A percentile compares a stretch with the other conserved stretches of the same genome.
Conservation (phyloP, 2,888 invertebrate species). For the Philhelius pedissequus region DNA sequence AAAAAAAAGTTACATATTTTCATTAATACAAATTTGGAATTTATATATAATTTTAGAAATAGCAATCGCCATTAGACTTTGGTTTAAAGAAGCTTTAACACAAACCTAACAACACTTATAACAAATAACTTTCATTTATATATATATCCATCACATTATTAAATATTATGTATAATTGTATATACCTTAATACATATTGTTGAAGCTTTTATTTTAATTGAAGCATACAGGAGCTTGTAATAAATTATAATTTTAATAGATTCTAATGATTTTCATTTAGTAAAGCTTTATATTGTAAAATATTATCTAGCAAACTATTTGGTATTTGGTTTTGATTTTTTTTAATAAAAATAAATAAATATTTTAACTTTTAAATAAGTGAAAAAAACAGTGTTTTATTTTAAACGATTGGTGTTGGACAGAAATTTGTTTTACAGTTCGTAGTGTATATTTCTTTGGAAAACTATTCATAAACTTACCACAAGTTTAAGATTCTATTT, state of each 20-base stretch:
- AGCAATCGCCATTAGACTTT: constrained; percentile 60
- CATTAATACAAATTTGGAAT: constrained; percentile 20
- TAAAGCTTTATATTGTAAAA: not conserved
- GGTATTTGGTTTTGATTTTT: not conserved
- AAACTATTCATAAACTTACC: not conserved
- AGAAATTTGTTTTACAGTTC: not conserved
- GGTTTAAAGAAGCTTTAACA: constrained; percentile 44
- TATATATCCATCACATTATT: not conserved
- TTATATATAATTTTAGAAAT: constrained; percentile 40
- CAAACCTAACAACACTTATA: constrained; percentile 7
- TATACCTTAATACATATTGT: not conserved
- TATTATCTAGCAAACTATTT: not conserved
- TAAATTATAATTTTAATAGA: not conserved
- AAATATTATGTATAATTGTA: not conserved
- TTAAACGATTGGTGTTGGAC: constrained; percentile 48
- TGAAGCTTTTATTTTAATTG: not conserved
- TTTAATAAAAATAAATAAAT: not conserved
- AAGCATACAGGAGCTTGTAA: not conserved
- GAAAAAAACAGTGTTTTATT: constrained; percentile 47
- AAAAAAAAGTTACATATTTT: not conserved
- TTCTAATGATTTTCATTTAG: not conserved
- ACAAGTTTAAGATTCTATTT: not conserved
- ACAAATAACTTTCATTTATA: constrained; percentile 13
- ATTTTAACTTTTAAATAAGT: not conserved
- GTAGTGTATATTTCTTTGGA: not conserved